These are phyloP conservation scores for Spisula solida DNA, from an alignment of 2,888 invertebrate genomes.

Conservation along the genomic window DNA sequence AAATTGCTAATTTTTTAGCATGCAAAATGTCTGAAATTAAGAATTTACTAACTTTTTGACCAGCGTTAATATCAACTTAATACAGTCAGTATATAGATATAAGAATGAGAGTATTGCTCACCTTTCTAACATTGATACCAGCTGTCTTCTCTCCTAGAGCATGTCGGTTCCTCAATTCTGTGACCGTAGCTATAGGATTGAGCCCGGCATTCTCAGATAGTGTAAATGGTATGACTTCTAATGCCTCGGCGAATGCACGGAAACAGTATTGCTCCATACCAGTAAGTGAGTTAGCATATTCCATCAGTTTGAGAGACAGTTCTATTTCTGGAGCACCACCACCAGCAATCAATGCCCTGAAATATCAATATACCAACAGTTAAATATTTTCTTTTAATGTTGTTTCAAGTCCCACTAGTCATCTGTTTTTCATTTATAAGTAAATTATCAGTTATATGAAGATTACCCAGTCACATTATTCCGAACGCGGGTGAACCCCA, in stretches of 20 bases:
- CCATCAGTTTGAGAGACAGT: slow-evolving; percentile 94
- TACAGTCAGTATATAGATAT: not conserved
- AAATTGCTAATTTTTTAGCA: not conserved
- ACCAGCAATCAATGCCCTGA: slow-evolving; percentile 95
- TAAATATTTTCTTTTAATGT: too few relatives aligned
- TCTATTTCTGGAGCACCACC: slow-evolving; percentile 99
- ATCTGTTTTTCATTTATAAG: too few relatives aligned
- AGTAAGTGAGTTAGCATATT: slow-evolving; percentile 93
- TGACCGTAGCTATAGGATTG: slow-evolving; percentile 98
- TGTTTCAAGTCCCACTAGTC: too few relatives aligned
- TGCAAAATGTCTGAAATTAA: too few relatives aligned
- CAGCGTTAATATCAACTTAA: not conserved
- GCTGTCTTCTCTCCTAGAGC: slow-evolving; percentile 94
- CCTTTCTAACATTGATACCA: slow-evolving; percentile 97
- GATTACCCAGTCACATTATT: too few relatives aligned
- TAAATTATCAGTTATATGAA: too few relatives aligned
- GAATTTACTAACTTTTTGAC: too few relatives aligned
- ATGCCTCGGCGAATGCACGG: slow-evolving; percentile 97
- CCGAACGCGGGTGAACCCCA: too few relatives aligned
- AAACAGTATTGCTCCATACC: slow-evolving; percentile 98
- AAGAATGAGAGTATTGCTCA: slow-evolving; percentile 70
- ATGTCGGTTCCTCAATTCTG: slow-evolving; percentile 97
- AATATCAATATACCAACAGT: not conserved
- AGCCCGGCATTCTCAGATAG: slow-evolving; percentile 97
- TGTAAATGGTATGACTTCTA: slow-evolving; percentile 97